Percentiles rank a stretch among this genome's conserved stretches.
These are phyloP conservation scores for Microchrysa polita DNA, from an alignment of 2,888 invertebrate species.

Conservation along the genomic window DNA sequence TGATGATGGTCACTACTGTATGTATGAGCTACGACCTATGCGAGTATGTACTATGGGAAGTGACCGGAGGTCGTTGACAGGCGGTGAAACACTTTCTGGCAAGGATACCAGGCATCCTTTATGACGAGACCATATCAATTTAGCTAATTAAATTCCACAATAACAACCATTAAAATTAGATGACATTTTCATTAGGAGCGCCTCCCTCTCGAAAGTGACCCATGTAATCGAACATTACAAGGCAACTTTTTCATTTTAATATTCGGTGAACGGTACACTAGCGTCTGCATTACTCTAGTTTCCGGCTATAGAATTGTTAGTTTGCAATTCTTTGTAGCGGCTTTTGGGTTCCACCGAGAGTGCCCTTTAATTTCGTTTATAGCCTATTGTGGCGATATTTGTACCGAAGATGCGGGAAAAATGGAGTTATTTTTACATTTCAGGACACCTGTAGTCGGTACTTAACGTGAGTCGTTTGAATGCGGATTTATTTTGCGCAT, in stretches of 20 bases:
- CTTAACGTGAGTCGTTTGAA: no score
- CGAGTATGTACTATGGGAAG: no score
- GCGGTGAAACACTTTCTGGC: background rate
- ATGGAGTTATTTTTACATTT: constrained; percentile 15
- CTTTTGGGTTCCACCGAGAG: constrained; percentile 6
- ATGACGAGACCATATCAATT: constrained; percentile 31
- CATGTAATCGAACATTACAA: constrained; percentile 41
- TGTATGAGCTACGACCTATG: no score
- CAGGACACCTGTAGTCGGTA: background rate
- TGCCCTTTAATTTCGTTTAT: constrained; percentile 16
- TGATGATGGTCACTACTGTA: background rate
- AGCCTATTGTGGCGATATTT: background rate
- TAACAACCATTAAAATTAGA: constrained; percentile 36
- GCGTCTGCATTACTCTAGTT: constrained; percentile 32
- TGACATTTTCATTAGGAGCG: constrained; percentile 35
- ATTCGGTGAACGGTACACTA: constrained; percentile 29
- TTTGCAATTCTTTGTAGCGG: constrained; percentile 10
- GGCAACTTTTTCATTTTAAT: constrained; percentile 41
- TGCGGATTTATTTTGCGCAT: no score
- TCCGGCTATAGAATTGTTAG: background rate
- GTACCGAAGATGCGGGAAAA: constrained; percentile 25
- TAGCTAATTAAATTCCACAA: constrained; percentile 38
- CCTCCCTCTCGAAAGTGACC: constrained; percentile 18
- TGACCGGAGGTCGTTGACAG: constrained; percentile 18
- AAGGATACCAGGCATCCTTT: constrained; percentile 13